Evolutionary conservation across 2,888 invertebrate genomes (phyloP), one percentile per base, ranked within the genome.

Genomic region (Troglohyphantes excavatus): DNA sequence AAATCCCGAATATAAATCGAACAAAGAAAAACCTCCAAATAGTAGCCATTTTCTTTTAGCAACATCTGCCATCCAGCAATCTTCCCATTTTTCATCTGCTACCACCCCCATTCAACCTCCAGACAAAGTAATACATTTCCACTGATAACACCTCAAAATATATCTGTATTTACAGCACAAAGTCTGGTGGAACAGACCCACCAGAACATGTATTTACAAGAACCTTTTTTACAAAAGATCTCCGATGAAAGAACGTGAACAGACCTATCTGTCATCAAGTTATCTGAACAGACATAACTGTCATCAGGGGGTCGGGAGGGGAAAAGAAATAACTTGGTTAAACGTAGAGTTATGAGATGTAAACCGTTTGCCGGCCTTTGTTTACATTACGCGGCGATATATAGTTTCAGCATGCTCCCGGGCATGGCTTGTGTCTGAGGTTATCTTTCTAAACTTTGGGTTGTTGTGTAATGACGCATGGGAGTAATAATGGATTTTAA

Each of bases 401-500:
- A 39, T n/a, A n/a, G 53, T 53, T 53, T 13, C 53, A n/a, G 53
- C 53, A 53, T 13, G 53, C 17, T n/a, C 5, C 9, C 33, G 9
- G 33, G 33, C 3, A 33, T 33, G 33, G 33, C 33, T 33, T 33
- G 33, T 9, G 33, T 53, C 53, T 53, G 39, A 26, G 39, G 13
- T 17, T 29, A n/a, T 79, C 33, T 46, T 27, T 26, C 2, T 29
- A 17, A 2, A n/a, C 72, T 67, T 72, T 59, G 13, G 53, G 13
- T 17, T 1, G 53, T n/a, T 53, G 53, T 43, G 21, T 53, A 46
- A 29, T 33, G 70, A 39, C 39, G 39, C n/a, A 19, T 23, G 73
- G 73, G n/a, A 17, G 73, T 83, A 83, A 73, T 83, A 72, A 86
- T 78, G 63, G 83, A 53, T 59, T 70, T 68, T 61, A 78, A 86